Base-by-base conservation (phyloP, 2,113 vertebrate genomes). In the Dasyurus viverrinus region DNA sequence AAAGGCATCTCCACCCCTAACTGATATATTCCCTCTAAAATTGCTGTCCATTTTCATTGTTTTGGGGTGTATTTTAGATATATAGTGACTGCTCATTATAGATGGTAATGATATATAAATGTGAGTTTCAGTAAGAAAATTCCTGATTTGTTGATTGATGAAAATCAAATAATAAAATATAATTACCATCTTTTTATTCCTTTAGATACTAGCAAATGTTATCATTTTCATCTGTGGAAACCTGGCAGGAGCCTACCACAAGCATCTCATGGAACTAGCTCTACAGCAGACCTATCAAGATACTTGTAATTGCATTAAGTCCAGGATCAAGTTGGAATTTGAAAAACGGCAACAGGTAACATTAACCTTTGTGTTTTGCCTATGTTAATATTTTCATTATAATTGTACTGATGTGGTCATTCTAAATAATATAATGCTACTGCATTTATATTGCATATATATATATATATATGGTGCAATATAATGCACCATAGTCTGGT, bases 301-400 rank as follows among this genome's bases (percentile, higher is more conserved):
- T 98, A 99, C 99, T 0, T 99, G 99, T 98, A 99, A 99, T 97
- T 99, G 99, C 98, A 99, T 99, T 98, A 99, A 99, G 97, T 99
- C 99, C 19, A 99, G 99, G 11, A 99, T 99, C 98, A 99, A 99
- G 98, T 95, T 99, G 96, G 99, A 99, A 94, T 99, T 99, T 98
- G 99, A 99, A 97, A 99, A 99, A 96, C 99, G 99, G 47, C 99
- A 99, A 92, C 99, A 99, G 99, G 99, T 99, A 99, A 96, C 90
- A 25, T 26, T 54, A 57, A n/a, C 27, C 11, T 60, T 48, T 1
- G 24, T n/a, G 12, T 90, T 57, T 96, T 91, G 55, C 47, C n/a
- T 95, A 10, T 90, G 47, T 95, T 97, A 26, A 76, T 4, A 48
- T 22, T 54, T 90, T 27, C 3, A 1, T 27, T 55, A 12, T 19